phyloP scores from a whole-genome alignment of 2,113 vertebrate species.

The Odocoileus hemionus region DNA sequence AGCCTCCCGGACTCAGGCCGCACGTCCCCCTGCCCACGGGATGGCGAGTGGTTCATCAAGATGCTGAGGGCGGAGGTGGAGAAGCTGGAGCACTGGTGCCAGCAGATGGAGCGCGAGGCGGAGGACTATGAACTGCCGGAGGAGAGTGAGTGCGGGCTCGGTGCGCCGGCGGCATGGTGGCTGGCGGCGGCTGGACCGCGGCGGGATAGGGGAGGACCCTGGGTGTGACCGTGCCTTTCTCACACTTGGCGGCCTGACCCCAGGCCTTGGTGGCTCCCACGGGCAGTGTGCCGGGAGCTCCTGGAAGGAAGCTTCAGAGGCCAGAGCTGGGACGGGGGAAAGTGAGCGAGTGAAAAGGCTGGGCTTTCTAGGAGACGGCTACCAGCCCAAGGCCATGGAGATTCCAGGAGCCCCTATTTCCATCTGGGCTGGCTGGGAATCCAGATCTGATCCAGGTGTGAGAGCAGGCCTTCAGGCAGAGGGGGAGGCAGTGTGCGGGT shows the following conservation, averaged over 20 bases:
- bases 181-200: accelerated
- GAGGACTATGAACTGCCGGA: slow-evolving; percentile 96
- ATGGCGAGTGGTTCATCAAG: slow-evolving; percentile 96
- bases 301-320: not conserved
- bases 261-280: not conserved
- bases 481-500: not conserved
- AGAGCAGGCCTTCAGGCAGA: not conserved
- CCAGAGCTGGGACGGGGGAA: not conserved
- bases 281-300: not conserved
- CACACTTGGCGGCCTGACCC: too few species aligned
- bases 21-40: slow-evolving; percentile 93
- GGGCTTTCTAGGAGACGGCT: not conserved
- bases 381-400: not conserved
- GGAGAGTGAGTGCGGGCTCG: slow-evolving; percentile 86
- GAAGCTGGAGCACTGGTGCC: slow-evolving; percentile 98
- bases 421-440: not conserved
- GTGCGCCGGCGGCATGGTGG: accelerated
- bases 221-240: not conserved
- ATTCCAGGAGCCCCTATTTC: not conserved
- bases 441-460: not conserved
- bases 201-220: not conserved
- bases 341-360: not conserved
- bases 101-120: slow-evolving; percentile 96
- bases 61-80: slow-evolving; percentile 96
- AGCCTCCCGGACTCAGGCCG: slow-evolving; percentile 96